phyloP scores from a whole-genome alignment of 64 coral and sea anemone genomes.

The Exaiptasia diaphana region DNA sequence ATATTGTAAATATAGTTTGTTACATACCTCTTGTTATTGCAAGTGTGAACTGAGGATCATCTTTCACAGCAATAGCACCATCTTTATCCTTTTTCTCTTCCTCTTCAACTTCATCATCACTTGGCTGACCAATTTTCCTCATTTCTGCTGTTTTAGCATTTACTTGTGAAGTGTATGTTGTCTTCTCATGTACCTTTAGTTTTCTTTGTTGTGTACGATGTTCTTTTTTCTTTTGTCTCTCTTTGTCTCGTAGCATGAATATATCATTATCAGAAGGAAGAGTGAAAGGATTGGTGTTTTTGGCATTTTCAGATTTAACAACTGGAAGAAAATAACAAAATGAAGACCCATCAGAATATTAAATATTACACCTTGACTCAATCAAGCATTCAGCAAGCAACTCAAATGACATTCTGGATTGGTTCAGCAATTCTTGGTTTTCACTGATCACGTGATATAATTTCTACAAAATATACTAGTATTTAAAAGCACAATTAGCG shows the following conservation, averaged over 20 bases:
- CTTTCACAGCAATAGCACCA: slow-evolving; percentile 90
- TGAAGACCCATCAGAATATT: not conserved
- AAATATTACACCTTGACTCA: not conserved
- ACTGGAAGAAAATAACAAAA: slow-evolving; percentile 11
- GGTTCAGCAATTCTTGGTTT: too few relatives aligned
- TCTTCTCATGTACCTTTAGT: slow-evolving; percentile 94
- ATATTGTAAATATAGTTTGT: not conserved
- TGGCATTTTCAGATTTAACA: slow-evolving; percentile 50
- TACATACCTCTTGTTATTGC: slow-evolving; percentile 90
- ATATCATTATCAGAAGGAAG: slow-evolving; percentile 89
- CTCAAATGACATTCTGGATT: too few relatives aligned
- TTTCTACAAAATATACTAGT: too few relatives aligned
- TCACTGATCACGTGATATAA: too few relatives aligned
- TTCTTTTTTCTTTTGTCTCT: slow-evolving; percentile 85
- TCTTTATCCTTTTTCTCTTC: slow-evolving; percentile 85
- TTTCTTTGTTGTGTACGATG: slow-evolving; percentile 58
- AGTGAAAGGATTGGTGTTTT: slow-evolving; percentile 71
- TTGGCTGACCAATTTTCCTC: slow-evolving; percentile 85
- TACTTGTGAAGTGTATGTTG: slow-evolving; percentile 91
- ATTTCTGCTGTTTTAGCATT: slow-evolving; percentile 98
- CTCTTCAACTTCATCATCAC: slow-evolving; percentile 83
- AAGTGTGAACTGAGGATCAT: slow-evolving; percentile 95
- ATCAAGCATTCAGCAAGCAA: too few relatives aligned
- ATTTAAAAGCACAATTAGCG: too few relatives aligned
- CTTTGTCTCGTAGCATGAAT: slow-evolving; percentile 87